These are phyloP conservation scores for Parauchenoglanis punctatus DNA, from an alignment of 2,797 vertebrate species.

Conservation along the genomic window DNA sequence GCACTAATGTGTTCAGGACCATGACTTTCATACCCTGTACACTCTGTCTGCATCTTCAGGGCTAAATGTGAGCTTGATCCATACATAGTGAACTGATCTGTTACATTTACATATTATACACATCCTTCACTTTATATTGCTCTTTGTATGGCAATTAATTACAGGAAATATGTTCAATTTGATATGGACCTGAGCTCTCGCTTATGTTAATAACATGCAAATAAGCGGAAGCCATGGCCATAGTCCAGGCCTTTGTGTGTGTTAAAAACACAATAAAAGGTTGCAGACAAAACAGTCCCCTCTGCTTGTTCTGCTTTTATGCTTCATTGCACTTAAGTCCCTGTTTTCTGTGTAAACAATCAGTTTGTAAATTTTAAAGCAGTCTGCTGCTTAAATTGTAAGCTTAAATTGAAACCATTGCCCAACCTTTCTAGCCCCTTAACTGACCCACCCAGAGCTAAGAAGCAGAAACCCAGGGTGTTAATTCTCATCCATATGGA, in stretches of 20 bases:
- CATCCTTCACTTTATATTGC: not conserved
- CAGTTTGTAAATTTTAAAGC: constrained; percentile 1
- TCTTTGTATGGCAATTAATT: constrained; percentile 22
- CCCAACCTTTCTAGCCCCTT: not conserved
- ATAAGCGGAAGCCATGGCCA: constrained; percentile 50
- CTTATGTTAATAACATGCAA: constrained; percentile 57
- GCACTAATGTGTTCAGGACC: constrained; percentile 16
- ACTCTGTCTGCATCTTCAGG: constrained; percentile 6
- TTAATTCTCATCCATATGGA: not conserved
- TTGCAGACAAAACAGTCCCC: constrained; percentile 33
- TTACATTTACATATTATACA: not conserved
- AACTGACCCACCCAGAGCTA: not conserved
- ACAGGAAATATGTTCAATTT: constrained; percentile 50
- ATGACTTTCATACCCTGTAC: not conserved
- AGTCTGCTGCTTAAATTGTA: not conserved
- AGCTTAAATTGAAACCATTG: not conserved
- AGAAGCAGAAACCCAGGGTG: not conserved
- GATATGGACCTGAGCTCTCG: constrained; percentile 51
- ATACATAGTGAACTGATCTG: constrained; percentile 18
- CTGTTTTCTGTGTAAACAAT: constrained; percentile 3
- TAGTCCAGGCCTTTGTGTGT: constrained; percentile 41
- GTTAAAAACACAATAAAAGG: constrained; percentile 46
- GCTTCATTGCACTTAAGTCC: not conserved
- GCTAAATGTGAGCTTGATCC: constrained; percentile 21
- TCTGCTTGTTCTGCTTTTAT: constrained; percentile 5